These are phyloP conservation scores for Agrotis puta DNA, from an alignment of 2,888 invertebrate species.

Conservation along the genomic window DNA sequence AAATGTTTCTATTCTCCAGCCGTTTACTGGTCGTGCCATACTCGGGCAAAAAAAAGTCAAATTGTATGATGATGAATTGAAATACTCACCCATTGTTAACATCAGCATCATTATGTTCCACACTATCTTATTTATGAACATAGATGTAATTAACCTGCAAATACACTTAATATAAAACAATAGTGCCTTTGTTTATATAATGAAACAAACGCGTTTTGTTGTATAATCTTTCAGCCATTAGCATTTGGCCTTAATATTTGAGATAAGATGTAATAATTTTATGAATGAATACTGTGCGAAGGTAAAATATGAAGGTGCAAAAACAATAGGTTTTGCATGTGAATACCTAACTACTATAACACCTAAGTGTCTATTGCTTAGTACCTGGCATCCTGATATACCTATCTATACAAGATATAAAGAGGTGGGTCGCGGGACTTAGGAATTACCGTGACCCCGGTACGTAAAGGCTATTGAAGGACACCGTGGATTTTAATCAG, in stretches of 20 bases:
- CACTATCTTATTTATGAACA: constrained; percentile 27
- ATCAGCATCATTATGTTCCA: constrained; percentile 4
- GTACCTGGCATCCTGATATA: not conserved
- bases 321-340: constrained; percentile 55
- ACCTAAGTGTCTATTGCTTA: not conserved
- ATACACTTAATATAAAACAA: constrained; percentile 50
- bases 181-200: constrained; percentile 59
- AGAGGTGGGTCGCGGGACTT: no score
- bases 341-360: not conserved
- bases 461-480: no score
- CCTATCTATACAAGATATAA: no score
- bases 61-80: not conserved
- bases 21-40: no score
- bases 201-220: constrained; percentile 52
- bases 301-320: constrained; percentile 48
- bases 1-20: no score
- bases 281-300: constrained; percentile 64
- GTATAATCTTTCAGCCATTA: constrained; percentile 59
- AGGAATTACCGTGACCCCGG: no score
- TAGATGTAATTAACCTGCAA: constrained; percentile 42
- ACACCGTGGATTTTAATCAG: no score
- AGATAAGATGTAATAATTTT: constrained; percentile 61
- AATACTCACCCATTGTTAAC: constrained; percentile 62
- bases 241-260: constrained; percentile 53
- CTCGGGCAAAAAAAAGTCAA: no score